Conservation (phyloP, 2,888 invertebrate genomes). For the Melolontha melolontha region DNA sequence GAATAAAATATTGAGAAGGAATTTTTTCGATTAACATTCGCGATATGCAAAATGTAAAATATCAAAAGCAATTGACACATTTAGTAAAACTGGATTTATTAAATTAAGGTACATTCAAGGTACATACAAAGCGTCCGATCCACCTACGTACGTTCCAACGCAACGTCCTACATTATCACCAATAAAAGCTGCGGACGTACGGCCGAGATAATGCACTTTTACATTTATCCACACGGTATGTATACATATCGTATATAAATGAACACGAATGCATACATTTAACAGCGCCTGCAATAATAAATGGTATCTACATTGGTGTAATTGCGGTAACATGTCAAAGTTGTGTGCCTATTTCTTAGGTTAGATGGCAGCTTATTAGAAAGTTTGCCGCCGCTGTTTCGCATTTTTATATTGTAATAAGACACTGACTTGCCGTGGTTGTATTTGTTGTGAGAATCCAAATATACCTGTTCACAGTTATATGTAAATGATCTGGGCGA, state of each 20-base stretch:
- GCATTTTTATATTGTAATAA: constrained; percentile 11
- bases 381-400: constrained; percentile 12
- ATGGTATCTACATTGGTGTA: constrained; percentile 9
- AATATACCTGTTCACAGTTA: constrained; percentile 20
- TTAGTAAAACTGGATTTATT: too few relatives aligned
- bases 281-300: neutral
- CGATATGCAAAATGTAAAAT: too few relatives aligned
- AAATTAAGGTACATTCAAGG: neutral
- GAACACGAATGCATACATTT: constrained; percentile 5
- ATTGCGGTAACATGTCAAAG: constrained; percentile 19
- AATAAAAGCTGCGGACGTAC: constrained; percentile 17
- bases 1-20: too few relatives aligned
- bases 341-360: constrained; percentile 17
- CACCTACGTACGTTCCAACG: constrained; percentile 9
- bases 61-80: too few relatives aligned
- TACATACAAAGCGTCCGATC: constrained; percentile 9
- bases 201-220: constrained; percentile 16
- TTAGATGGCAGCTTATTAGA: constrained; percentile 29
- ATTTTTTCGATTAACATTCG: too few relatives aligned
- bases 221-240: neutral
- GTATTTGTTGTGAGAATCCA: neutral
- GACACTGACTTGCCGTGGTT: neutral
- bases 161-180: constrained; percentile 18
- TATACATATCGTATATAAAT: neutral
- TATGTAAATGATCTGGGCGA: constrained; percentile 21